Percentiles rank a stretch among this genome's conserved stretches.
These are phyloP conservation scores for Eucera pruinosa DNA, from an alignment of 2,888 invertebrate species.

Conservation along the genomic window DNA sequence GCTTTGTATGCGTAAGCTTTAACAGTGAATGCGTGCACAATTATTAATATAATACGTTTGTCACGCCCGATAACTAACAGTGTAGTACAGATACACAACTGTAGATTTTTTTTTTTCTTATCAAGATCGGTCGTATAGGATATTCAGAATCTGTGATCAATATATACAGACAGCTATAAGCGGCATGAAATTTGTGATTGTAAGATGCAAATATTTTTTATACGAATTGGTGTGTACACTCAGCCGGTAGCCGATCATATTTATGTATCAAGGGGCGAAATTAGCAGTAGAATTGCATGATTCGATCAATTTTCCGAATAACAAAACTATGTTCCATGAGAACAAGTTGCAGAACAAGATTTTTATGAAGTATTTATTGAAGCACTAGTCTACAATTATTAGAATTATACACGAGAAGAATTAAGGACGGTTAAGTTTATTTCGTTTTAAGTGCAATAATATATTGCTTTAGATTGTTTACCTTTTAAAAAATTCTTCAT, in stretches of 20 bases:
- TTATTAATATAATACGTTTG: slow-evolving; percentile 2
- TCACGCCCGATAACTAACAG: slow-evolving; percentile 19
- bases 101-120: background rate
- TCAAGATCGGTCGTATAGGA: slow-evolving; percentile 1
- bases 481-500: background rate
- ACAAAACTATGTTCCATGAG: background rate
- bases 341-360: background rate
- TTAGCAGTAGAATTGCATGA: slow-evolving; percentile 6
- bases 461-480: background rate
- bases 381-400: background rate
- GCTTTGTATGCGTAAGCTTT: slow-evolving; percentile 10
- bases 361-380: background rate
- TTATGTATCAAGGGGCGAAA: slow-evolving; percentile 11
- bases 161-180: slow-evolving; percentile 22
- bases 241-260: slow-evolving; percentile 4
- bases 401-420: background rate
- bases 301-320: background rate
- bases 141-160: slow-evolving; percentile 42
- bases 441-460: no score
- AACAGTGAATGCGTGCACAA: slow-evolving; percentile 40
- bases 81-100: background rate
- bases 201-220: slow-evolving; percentile 69
- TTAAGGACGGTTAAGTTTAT: background rate
- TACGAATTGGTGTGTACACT: slow-evolving; percentile 60
- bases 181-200: slow-evolving; percentile 47